Evolutionary conservation across 2,797 vertebrate species (phyloP).

Genomic region (Squalus acanthias): DNA sequence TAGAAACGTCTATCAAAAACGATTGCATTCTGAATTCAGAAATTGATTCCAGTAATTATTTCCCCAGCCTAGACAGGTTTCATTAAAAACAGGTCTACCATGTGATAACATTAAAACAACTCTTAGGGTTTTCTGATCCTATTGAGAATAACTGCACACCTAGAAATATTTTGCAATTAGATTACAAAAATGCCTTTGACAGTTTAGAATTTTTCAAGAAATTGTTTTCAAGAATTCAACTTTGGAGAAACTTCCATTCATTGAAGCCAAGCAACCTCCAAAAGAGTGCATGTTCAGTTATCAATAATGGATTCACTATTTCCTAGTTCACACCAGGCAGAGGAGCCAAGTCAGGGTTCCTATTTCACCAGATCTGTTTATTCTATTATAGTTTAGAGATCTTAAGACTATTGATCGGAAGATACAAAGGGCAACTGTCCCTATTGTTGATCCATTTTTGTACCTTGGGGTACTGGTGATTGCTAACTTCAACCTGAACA

Average conservation of each 20-base stretch:
- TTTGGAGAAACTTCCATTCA: neutral
- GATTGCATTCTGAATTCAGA: constrained; percentile 27
- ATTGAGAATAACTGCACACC: neutral
- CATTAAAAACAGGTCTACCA: neutral
- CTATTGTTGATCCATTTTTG: too few species aligned
- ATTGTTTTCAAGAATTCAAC: neutral
- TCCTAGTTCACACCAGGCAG: neutral
- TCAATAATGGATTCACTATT: neutral
- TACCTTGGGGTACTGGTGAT: neutral
- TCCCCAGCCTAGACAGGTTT: neutral
- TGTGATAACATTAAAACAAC: neutral
- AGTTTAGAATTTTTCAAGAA: neutral
- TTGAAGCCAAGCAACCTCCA: neutral
- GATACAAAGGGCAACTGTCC: neutral
- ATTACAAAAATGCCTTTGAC: neutral
- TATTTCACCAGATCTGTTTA: neutral
- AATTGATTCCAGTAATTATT: constrained; percentile 36
- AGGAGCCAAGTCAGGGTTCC: neutral
- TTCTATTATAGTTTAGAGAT: neutral
- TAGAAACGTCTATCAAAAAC: constrained; percentile 32
- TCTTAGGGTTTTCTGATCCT: neutral
- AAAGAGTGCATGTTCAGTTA: neutral
- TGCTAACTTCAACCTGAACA: neutral
- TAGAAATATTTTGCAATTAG: neutral
- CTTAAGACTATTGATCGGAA: neutral